These are phyloP conservation scores for Rhinogobio ventralis DNA, from an alignment of 2,797 vertebrate genomes.

Conservation along the genomic window DNA sequence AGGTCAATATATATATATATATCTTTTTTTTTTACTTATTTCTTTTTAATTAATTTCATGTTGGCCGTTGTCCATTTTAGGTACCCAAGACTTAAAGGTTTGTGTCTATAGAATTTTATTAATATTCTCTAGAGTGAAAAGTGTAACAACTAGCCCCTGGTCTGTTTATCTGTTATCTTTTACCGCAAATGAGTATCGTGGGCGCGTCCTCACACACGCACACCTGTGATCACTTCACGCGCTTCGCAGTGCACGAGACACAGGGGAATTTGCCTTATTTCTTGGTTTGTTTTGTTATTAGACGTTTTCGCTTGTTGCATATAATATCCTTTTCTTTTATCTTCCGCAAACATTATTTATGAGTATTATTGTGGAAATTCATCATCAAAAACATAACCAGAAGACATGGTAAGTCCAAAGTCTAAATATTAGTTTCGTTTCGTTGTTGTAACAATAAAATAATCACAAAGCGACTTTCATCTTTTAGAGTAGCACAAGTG, in stretches of 20 bases:
- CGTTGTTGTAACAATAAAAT: not conserved
- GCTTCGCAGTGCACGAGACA: not conserved
- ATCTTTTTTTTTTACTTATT: too few species aligned
- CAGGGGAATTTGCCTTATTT: not conserved
- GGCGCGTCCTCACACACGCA: not conserved
- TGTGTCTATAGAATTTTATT: not conserved
- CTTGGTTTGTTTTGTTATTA: not conserved
- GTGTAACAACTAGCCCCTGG: not conserved
- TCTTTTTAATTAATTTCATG: too few species aligned
- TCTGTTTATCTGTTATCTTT: not conserved
- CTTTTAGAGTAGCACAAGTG: too few species aligned
- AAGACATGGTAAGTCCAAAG: conserved; percentile 28
- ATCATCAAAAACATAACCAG: too few species aligned
- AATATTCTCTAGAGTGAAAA: not conserved
- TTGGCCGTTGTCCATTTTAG: not conserved
- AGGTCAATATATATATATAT: too few species aligned
- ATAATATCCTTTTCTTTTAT: not conserved
- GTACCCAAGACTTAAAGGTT: not conserved
- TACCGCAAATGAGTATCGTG: not conserved
- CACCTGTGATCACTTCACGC: not conserved
- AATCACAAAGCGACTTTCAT: too few species aligned
- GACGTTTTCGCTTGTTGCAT: not conserved
- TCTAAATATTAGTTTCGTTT: not conserved
- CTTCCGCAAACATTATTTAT: not conserved
- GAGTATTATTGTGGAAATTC: not conserved